Evolutionary conservation across 2,113 vertebrate genomes (phyloP), one percentile per base, ranked within the genome.

Genomic region (Rhea pennata): DNA sequence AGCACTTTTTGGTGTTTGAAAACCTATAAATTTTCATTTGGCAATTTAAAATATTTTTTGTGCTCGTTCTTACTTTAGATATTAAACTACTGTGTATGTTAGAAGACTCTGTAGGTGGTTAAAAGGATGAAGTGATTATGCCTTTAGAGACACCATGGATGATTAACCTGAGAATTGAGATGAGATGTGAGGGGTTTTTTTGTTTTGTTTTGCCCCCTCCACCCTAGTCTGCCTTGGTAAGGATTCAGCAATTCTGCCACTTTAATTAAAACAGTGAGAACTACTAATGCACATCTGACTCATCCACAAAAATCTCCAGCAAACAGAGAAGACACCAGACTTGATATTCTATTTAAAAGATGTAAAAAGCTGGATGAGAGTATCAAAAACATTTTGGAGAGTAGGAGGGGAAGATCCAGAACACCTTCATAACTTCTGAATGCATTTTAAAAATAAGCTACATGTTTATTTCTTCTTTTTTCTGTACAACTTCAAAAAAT

Each of bases 251-350:
- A 36, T 48, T 84, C 70, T 83, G 53, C 40, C 84, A 94, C 72
- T 95, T 81, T 14, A 92, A 92, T 91, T 96, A 93, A 93, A 96
- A 85, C 87, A 91, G 87, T 85, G 78, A 94, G 87, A 95, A 93
- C 78, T 83, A 92, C 74, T 90, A 92, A 91, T 67, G 90, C 80
- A 90, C 78, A 79, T 90, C 88, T 97, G 94, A 96, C 71, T 96
- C 95, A 94, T 9, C 12, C n/a, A 59, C 42, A 84, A 86, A 92
- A 74, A 16, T 2, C 62, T 87, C 72, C 62, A 93, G 78, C 62
- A 92, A 87, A 95, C 61, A 78, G 46, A 82, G 56, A 76, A 80
- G 71, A 94, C 56, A 95, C 26, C 67, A 91, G 74, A 91, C 92
- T 79, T 88, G 29, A 77, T 87, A 92, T 90, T 80, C 81, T 94